Evolutionary conservation across 2,888 invertebrate species (phyloP), one percentile per base, ranked within the genome.

Genomic region (Flexamia atlantica): DNA sequence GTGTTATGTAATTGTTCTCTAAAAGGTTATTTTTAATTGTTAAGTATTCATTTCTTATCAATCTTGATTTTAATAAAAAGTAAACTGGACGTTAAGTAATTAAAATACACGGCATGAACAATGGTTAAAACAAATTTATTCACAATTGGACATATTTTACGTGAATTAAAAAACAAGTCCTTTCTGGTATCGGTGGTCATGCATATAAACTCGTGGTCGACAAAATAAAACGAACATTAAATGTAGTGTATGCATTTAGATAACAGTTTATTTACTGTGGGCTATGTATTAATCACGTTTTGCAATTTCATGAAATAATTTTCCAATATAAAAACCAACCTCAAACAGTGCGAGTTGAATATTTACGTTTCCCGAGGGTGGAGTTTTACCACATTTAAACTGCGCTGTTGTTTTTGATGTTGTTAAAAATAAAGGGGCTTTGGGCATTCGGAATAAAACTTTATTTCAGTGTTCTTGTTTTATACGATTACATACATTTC

Each of bases 291-390:
- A 64, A 64, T 64, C 64, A 64, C 12, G 64, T 64, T 64, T 64
- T 17, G 64, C 64, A 64, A 30, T 64, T 64, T 64, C 64, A 20
- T 30, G 64, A 30, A 64, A 64, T 64, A 64, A 28, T 28, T 28
- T 14, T 64, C 64, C 64, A 64, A 64, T 64, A 64, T 64, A 64
- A 64, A 64, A 64, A 64, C 64, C 64, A 64, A 64, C 64, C 64
- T 64, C 64, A 64, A 64, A 64, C 64, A 64, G 1, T 57, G 28
- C 7, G 17, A 64, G 64, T 23, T 64, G 64, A 57, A 28, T 64
- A 64, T 64, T 64, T 64, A 64, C 64, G 64, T 28, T 14, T 64
- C 64, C 64, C 64, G 10, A 2, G 25, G 64, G 64, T 1, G 7
- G 64, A 64, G 64, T 64, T 64, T 64, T 30, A 28, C 64, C 64